A percentile compares a stretch with the other conserved stretches of the same genome.
phyloP scores from a whole-genome alignment of 2,797 vertebrate genomes.

The Gila robusta region DNA sequence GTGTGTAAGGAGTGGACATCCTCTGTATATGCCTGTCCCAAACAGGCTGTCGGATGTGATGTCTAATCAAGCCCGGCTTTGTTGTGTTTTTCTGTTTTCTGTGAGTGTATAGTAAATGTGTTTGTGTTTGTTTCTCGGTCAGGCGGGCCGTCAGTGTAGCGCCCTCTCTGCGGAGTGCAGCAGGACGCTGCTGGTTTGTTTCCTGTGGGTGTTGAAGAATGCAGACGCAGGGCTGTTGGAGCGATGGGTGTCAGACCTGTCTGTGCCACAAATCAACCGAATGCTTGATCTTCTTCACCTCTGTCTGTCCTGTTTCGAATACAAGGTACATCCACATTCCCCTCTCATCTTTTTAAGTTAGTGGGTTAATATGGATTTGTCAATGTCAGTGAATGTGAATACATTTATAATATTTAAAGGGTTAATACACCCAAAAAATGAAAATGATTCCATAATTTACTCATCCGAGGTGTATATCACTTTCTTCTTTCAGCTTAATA shows the following conservation, averaged over 20 bases:
- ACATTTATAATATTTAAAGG: neutral
- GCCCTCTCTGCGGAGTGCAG: conserved; percentile 88
- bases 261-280: conserved; percentile 87
- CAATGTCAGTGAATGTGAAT: neutral
- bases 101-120: conserved; percentile 41
- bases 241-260: conserved; percentile 87
- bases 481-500: too few relatives aligned
- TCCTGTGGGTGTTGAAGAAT: conserved; percentile 94
- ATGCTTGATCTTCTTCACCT: conserved; percentile 89
- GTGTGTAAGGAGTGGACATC: conserved; percentile 33
- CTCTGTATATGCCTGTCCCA: conserved; percentile 20
- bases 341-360: neutral
- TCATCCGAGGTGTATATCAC: too few relatives aligned
- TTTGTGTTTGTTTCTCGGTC: conserved; percentile 44
- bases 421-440: too few relatives aligned
- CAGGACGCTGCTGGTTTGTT: conserved; percentile 87
- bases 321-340: conserved; percentile 73
- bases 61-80: neutral
- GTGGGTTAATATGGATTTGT: neutral
- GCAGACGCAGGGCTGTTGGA: conserved; percentile 85
- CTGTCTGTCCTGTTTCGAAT: conserved; percentile 89
- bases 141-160: conserved; percentile 83
- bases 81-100: conserved; percentile 16
- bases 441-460: too few relatives aligned
- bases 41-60: neutral